These are phyloP conservation scores for Acleris sparsana DNA, from an alignment of 2,888 invertebrate species.

Conservation along the genomic window DNA sequence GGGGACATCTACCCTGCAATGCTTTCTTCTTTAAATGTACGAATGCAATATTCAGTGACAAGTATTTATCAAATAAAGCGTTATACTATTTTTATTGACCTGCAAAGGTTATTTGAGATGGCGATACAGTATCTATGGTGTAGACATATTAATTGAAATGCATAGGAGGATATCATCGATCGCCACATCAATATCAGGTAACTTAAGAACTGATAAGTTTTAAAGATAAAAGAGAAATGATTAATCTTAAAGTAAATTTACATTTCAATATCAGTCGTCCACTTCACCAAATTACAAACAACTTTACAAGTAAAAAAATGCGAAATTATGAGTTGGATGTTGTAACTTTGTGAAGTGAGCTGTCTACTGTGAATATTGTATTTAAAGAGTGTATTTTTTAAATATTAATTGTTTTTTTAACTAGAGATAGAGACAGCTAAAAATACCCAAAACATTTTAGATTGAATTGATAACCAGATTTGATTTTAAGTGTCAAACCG, in stretches of 20 bases:
- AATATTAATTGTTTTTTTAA: no score
- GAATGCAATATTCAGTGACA: conserved; percentile 56
- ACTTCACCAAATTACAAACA: no score
- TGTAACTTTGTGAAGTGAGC: no score
- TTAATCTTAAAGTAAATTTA: not conserved
- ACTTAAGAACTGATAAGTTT: conserved; percentile 13
- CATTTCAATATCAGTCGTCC: no score
- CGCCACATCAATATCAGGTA: conserved; percentile 33
- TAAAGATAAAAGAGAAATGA: not conserved
- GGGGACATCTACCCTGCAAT: conserved; percentile 64
- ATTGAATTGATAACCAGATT: no score
- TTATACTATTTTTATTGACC: conserved; percentile 49
- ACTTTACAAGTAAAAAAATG: no score
- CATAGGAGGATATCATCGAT: conserved; percentile 27
- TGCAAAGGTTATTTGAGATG: conserved; percentile 52
- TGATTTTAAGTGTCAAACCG: no score
- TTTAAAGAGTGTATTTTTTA: no score
- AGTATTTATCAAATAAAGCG: conserved; percentile 43
- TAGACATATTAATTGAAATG: conserved; percentile 31
- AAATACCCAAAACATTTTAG: no score
- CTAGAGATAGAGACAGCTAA: no score
- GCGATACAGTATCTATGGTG: conserved; percentile 32
- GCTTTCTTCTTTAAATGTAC: conserved; percentile 59
- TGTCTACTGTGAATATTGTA: no score
- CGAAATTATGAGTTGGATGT: no score